phyloP scores from a whole-genome alignment of 1,140 invertebrate genomes.

The Apis dorsata region DNA sequence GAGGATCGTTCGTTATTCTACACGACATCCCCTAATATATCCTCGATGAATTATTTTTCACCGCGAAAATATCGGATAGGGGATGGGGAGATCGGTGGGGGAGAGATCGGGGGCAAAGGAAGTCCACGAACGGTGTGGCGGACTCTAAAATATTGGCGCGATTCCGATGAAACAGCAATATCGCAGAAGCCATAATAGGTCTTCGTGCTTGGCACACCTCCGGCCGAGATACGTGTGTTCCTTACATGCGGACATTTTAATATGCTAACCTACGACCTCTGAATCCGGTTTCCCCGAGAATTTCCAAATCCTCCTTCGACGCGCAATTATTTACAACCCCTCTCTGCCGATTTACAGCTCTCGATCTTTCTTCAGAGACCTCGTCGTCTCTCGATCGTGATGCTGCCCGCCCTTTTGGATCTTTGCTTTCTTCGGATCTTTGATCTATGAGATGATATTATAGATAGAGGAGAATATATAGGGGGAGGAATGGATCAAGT shows the following conservation, averaged over 20 bases:
- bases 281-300: conserved; percentile 18
- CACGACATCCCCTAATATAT: not conserved
- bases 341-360: too few species aligned
- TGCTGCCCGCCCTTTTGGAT: too few species aligned
- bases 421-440: too few species aligned
- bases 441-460: too few species aligned
- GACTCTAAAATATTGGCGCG: conserved; percentile 42
- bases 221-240: conserved; percentile 66
- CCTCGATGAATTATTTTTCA: not conserved
- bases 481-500: too few species aligned
- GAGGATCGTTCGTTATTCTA: not conserved
- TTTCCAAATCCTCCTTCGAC: conserved; percentile 8
- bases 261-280: conserved; percentile 45
- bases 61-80: not conserved
- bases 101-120: conserved; percentile 7
- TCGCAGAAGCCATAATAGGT: conserved; percentile 77
- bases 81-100: not conserved
- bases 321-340: not conserved
- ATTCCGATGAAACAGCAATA: conserved; percentile 78
- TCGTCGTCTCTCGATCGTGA: too few species aligned
- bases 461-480: too few species aligned
- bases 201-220: conserved; percentile 74
- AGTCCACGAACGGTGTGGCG: conserved; percentile 17
- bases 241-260: conserved; percentile 54
- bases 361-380: too few species aligned